Conservation (phyloP, 1,140 invertebrate species). For the Antheraea mylitta region DNA sequence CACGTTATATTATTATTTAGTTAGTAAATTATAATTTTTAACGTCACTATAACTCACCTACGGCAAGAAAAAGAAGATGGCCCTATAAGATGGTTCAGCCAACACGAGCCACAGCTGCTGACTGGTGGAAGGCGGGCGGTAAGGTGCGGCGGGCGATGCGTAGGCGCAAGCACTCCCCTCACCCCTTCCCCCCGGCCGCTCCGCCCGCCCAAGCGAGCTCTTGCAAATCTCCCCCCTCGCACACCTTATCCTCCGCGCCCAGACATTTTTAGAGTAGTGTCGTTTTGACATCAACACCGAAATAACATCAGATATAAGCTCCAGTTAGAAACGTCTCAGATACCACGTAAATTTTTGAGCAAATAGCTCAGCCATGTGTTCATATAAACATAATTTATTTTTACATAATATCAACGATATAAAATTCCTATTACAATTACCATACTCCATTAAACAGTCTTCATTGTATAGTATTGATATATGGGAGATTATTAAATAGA, state of each 20-base stretch:
- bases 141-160: constrained; percentile 66
- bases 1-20: constrained; percentile 34
- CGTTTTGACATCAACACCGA: constrained; percentile 75
- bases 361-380: constrained; percentile 20
- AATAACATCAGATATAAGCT: constrained; percentile 62
- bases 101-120: constrained; percentile 77
- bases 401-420: background rate
- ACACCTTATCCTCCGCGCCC: constrained; percentile 25
- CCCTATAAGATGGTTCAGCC: constrained; percentile 74
- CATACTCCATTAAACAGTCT: background rate
- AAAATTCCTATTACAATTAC: background rate
- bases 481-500: too few species aligned
- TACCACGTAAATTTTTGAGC: constrained; percentile 47
- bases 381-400: constrained; percentile 4
- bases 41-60: constrained; percentile 70
- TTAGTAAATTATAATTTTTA: constrained; percentile 37
- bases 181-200: constrained; percentile 25
- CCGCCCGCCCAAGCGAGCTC: constrained; percentile 21
- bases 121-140: constrained; percentile 69
- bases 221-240: constrained; percentile 20
- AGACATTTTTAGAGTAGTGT: constrained; percentile 75
- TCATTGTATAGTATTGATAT: background rate
- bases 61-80: constrained; percentile 70
- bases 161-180: constrained; percentile 48
- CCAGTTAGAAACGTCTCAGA: constrained; percentile 41